Evolutionary conservation across 2,113 vertebrate species (phyloP), one percentile per base, ranked within the genome.

Genomic region (Calyptomena viridis): DNA sequence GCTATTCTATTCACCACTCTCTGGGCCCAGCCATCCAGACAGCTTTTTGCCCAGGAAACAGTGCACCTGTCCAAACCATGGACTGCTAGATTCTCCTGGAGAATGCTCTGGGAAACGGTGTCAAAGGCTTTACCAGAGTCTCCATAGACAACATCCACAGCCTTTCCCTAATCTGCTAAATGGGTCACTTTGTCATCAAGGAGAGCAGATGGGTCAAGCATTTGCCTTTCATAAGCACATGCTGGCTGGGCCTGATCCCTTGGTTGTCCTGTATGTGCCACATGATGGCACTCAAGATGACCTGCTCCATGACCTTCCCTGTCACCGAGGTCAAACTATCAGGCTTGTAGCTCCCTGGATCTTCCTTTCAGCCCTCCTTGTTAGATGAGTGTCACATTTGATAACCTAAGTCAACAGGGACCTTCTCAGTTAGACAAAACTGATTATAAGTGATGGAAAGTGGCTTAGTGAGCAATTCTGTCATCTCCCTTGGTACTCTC

Each of bases 181-280:
- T 6, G 17, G 5, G 24, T 67, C 30, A 67, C 25, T 19, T 55
- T 55, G 27, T 60, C 31, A n/a, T 8, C 75, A 62, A 55, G 20
- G 24, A 67, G 27, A 25, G 63, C 31, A n/a, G 15, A 11, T 42
- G 49, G n/a, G 22, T 56, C 14, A 55, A 49, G 11, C 18, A 75
- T 22, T 27, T 35, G 14, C 19, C 11, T 27, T 69, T 33, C 40
- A 35, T 14, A 75, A 81, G 68, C 5, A 8, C 4, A 8, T 28
- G 6, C 6, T 71, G 23, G 12, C 7, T 53, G 30, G 6, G 8
- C 14, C 37, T 83, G 19, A 53, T 53, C 7, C 16, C 5, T 12
- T 58, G 5, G 9, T 64, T 71, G 6, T 56, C 15, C 14, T 37
- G 18, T 21, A 35, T 4, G 2, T 66, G 20, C 12, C 2, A 0